Conservation (phyloP, 1,140 invertebrate species). For the Manduca sexta region DNA sequence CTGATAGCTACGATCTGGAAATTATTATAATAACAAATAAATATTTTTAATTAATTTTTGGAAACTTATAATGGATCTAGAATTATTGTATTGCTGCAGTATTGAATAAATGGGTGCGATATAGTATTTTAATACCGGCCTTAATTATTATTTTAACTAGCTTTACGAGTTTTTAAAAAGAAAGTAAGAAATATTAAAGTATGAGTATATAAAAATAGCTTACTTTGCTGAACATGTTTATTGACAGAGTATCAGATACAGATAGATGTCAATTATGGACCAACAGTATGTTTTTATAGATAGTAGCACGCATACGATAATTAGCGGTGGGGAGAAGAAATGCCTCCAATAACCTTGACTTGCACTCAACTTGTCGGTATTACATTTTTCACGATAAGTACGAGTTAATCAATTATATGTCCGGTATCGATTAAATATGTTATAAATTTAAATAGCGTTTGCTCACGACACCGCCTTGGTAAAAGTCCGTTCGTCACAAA, state of each 20-base stretch:
- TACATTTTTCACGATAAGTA: no score
- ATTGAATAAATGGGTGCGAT: background rate
- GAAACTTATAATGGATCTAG: no score
- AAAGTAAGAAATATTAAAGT: background rate
- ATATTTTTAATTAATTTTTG: background rate
- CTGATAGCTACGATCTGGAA: slow-evolving; percentile 31
- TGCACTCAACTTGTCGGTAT: no score
- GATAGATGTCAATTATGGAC: slow-evolving; percentile 34
- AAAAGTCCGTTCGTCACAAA: no score
- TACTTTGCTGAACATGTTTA: slow-evolving; percentile 38
- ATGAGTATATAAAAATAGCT: slow-evolving; percentile 16
- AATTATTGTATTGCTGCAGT: background rate
- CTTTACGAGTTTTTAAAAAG: background rate
- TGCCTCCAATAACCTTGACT: slow-evolving; percentile 12
- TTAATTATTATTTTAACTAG: background rate
- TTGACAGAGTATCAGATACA: slow-evolving; percentile 15
- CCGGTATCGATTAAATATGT: no score
- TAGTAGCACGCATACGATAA: background rate
- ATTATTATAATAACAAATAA: background rate
- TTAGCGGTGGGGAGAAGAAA: slow-evolving; percentile 15
- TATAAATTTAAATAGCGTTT: no score
- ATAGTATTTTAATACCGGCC: background rate
- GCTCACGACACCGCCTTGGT: no score
- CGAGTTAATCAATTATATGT: no score
- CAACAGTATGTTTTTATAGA: background rate